Evolutionary conservation across 2,113 vertebrate genomes (phyloP).

Genomic region (Pachycephala philippinensis): DNA sequence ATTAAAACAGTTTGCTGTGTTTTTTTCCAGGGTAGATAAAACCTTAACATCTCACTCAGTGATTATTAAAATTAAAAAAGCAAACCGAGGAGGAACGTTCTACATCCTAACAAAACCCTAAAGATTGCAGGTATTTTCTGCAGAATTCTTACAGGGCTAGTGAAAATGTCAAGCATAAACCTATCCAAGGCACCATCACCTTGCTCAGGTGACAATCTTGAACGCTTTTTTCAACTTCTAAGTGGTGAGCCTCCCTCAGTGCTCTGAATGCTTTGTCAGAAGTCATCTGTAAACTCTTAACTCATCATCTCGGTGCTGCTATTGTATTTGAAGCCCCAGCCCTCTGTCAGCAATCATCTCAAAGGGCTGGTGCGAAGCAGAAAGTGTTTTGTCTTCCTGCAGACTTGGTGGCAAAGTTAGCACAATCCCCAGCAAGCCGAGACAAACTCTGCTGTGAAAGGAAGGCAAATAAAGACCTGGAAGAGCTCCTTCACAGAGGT

Average conservation of each 20-base stretch:
- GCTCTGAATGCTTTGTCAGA: not conserved
- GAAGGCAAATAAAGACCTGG: conserved; percentile 33
- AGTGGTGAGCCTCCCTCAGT: not conserved
- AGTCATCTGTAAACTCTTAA: not conserved
- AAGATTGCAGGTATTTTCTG: not conserved
- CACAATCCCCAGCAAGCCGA: not conserved
- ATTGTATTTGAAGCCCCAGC: not conserved
- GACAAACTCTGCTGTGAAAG: conserved; percentile 21
- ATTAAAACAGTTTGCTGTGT: not conserved
- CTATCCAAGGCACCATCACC: not conserved
- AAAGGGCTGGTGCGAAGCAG: not conserved
- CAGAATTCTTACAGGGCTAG: not conserved
- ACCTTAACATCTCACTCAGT: not conserved
- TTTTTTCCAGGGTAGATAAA: not conserved
- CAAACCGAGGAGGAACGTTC: not conserved
- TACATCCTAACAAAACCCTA: not conserved
- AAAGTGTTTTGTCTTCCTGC: not conserved
- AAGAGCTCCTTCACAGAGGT: not conserved
- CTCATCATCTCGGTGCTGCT: not conserved
- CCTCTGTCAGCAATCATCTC: not conserved
- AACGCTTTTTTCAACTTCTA: not conserved
- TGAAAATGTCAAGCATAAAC: not conserved
- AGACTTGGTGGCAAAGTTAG: not conserved
- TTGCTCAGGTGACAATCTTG: not conserved
- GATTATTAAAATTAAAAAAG: not conserved